phyloP scores from a whole-genome alignment of 2,888 invertebrate species.

The Girardia tigrina region DNA sequence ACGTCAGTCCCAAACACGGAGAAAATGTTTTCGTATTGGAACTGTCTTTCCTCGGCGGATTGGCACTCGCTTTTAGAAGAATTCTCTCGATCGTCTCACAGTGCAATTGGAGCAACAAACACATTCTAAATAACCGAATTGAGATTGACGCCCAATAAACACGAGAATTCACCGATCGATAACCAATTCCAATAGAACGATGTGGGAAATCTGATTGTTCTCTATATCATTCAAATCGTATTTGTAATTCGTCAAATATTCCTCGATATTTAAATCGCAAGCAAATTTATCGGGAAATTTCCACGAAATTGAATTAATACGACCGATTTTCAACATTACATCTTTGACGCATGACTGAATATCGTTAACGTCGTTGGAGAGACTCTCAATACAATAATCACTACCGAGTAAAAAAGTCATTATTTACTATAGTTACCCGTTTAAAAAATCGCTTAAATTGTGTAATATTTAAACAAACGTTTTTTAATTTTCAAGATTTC shows the following conservation, averaged over 20 bases:
- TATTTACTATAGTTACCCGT: constrained; percentile 3
- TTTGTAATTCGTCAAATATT: constrained; percentile 45
- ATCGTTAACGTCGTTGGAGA: constrained; percentile 47
- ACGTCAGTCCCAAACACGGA: constrained; percentile 45
- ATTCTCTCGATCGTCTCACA: not conserved
- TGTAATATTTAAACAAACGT: not conserved
- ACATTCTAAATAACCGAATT: constrained; percentile 23
- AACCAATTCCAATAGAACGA: constrained; percentile 48
- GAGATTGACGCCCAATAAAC: not conserved
- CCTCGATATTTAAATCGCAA: constrained; percentile 45
- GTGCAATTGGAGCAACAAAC: constrained; percentile 21
- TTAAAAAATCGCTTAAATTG: not conserved
- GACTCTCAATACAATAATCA: constrained; percentile 45
- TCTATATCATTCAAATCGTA: constrained; percentile 42
- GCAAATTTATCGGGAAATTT: constrained; percentile 49
- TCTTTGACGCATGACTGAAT: constrained; percentile 45
- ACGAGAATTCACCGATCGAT: constrained; percentile 46
- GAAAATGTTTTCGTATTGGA: constrained; percentile 35
- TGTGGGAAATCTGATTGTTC: constrained; percentile 47
- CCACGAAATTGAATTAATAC: constrained; percentile 47
- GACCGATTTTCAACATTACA: constrained; percentile 44
- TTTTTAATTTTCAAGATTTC: not conserved
- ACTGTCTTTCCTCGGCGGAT: not conserved
- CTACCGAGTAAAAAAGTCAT: constrained; percentile 46
- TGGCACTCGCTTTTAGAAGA: not conserved